Evolutionary conservation across 1,140 invertebrate species (phyloP).

Genomic region (Aphis gossypii): DNA sequence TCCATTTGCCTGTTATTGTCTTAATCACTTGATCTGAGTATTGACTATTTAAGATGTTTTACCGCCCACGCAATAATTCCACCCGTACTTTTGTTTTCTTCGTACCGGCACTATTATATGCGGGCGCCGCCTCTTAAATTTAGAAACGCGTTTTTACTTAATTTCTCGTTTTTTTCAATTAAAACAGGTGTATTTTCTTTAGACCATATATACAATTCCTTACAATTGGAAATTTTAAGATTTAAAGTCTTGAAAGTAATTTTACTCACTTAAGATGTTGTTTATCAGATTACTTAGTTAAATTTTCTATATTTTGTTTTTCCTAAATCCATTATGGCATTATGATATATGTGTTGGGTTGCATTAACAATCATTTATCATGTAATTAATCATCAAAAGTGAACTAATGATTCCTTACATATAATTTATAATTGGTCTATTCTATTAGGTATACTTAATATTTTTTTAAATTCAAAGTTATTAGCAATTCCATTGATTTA

Average conservation of each 20-base stretch:
- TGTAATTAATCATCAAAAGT: not conserved
- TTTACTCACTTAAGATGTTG: not conserved
- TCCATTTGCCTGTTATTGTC: not conserved
- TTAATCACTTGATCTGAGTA: not conserved
- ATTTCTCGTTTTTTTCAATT: not conserved
- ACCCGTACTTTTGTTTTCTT: not conserved
- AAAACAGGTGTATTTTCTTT: not conserved
- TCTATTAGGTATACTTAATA: not conserved
- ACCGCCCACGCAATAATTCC: not conserved
- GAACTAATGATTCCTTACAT: not conserved
- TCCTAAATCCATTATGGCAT: not conserved
- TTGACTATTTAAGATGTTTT: not conserved
- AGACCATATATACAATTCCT: not conserved
- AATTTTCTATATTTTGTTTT: not conserved
- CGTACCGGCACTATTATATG: not conserved
- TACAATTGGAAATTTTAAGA: not conserved
- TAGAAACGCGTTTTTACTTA: not conserved
- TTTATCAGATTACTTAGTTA: not conserved
- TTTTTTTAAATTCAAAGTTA: not conserved
- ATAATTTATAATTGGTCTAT: not conserved
- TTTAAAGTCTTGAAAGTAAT: too few species aligned
- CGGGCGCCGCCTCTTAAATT: not conserved
- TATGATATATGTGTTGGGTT: not conserved
- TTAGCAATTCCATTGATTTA: too few species aligned
- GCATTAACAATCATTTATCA: not conserved